Evolutionary conservation across 2,797 vertebrate genomes (phyloP), one percentile per base, ranked within the genome.

Genomic region (Lepus oiostolus): DNA sequence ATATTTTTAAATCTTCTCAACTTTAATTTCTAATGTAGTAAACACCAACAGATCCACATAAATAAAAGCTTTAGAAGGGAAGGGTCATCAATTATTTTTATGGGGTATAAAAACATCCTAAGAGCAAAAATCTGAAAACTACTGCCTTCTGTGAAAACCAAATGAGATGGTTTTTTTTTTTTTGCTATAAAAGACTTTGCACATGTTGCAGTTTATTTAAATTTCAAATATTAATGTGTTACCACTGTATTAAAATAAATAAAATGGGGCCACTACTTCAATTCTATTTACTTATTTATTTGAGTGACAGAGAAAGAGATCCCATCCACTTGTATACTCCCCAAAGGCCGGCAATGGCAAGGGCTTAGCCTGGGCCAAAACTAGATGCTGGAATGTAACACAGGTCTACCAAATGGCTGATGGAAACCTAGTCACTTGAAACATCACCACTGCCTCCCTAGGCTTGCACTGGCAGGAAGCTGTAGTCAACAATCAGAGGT

Each of bases 1-100:
- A 76, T 60, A 85, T n/a, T 77, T 71, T 85, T 82, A 85, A 82
- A 77, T 82, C 50, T 54, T 92, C 32, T 91, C 32, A 60, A 85
- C 16, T 94, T 93, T 83, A 63, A 89, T 79, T 85, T 76, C 58
- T 77, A 77, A 85, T 17, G 54, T 84, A 9, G 32, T 54, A 84
- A 93, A 63, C 22, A 88, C 32, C 38, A 87, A 42, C 6, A 93
- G 17, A 81, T 7, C 32, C 62, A 85, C 10, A 89, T n/a, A 70
- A 84, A 63, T 21, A 89, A 85, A 93, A 89, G 13, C n/a, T 89
- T 26, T 26, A 30, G 22, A 9, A 10, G n/a, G 11, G 42, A 67
- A 32, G 38, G 1, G 21, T n/a, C 21, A 35, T 58, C 4, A 21
- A 9, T 50, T 22, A 63, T 65, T 82, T 74, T 72, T 87, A 65